These are phyloP conservation scores for Odocoileus virginianus DNA, from an alignment of 2,113 vertebrate species.

Conservation along the genomic window DNA sequence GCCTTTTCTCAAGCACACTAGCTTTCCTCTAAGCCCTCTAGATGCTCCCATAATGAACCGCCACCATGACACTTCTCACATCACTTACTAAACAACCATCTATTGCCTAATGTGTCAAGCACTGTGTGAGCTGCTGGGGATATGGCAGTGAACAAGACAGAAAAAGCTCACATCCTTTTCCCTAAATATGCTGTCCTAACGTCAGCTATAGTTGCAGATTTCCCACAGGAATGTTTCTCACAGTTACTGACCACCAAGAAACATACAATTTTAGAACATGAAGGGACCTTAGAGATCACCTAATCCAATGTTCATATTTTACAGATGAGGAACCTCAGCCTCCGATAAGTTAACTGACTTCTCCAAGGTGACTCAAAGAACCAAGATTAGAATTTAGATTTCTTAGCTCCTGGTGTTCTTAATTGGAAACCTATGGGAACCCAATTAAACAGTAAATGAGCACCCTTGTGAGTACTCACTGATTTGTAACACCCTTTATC, in stretches of 20 bases:
- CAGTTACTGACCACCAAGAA: not conserved
- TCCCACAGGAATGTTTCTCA: slow-evolving; percentile 16
- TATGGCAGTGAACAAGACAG: not conserved
- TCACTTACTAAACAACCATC: not conserved
- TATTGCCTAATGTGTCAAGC: not conserved
- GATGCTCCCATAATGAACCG: not conserved
- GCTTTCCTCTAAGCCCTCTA: not conserved
- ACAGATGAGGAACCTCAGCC: slow-evolving; percentile 36
- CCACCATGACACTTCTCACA: not conserved
- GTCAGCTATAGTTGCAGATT: not conserved
- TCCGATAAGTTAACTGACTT: slow-evolving; percentile 31
- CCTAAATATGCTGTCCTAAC: slow-evolving; percentile 5
- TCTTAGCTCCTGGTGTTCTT: not conserved
- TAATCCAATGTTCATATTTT: slow-evolving; percentile 27
- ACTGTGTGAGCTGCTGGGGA: not conserved
- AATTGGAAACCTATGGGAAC: not conserved
- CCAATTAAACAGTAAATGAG: not conserved
- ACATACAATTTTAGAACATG: not conserved
- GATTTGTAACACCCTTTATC: not conserved
- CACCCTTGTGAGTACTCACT: not conserved
- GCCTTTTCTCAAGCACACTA: not conserved
- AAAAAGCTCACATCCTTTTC: slow-evolving; percentile 9
- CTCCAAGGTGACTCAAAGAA: slow-evolving; percentile 35
- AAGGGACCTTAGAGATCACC: slow-evolving; percentile 32
- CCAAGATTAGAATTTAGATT: slow-evolving; percentile 8